Base-by-base conservation (phyloP, 2,113 vertebrate genomes). In the Notothenia coriiceps region DNA sequence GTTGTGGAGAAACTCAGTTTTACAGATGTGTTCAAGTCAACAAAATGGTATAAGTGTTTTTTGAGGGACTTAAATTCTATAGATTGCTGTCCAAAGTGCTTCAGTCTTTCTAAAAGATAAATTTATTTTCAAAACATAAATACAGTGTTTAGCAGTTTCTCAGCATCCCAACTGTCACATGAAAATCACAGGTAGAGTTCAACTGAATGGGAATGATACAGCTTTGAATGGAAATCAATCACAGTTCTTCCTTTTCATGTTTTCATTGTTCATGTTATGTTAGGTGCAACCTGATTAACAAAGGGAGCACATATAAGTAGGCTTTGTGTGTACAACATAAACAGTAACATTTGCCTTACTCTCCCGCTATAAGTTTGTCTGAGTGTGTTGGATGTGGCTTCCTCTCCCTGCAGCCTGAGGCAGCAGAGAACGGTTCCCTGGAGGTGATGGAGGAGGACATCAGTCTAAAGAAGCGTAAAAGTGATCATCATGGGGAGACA, bases 401-500 rank as follows among this genome's bases (percentile, higher is more conserved):
- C 75, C 47, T 81, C 77, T 64, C 22, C 46, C 51, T 59, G 29
- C 84, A 94, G 91, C 92, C 88, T 72, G 91, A 98, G 95, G 96
- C 95, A 87, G 94, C 95, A 75, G 96, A 96, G 91, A 97, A 97
- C 95, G 94, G 96, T 78, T 97, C 96, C 93, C 94, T 96, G 95
- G 96, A 97, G 92, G 97, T 97, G 94, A 98, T 99, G 98, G 98
- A 99, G 83, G 97, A 98, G 88, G 97, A 98, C 91, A 95, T 97
- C 20, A 95, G 96, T 84, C 95, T 98, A 80, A 99, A 99, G 94
- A 99, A 98, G 87, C 94, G 97, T 35, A 98, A 99, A 94, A 95
- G 96, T 43, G 94, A 97, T 93, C 96, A 96, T 90, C 96, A 96
- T 2, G 93, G 95, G 62, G 96, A 96, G 83, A 97, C 97, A 81